Evolutionary conservation across 2,888 invertebrate species (phyloP).

Genomic region (Drosophila leonis): DNA sequence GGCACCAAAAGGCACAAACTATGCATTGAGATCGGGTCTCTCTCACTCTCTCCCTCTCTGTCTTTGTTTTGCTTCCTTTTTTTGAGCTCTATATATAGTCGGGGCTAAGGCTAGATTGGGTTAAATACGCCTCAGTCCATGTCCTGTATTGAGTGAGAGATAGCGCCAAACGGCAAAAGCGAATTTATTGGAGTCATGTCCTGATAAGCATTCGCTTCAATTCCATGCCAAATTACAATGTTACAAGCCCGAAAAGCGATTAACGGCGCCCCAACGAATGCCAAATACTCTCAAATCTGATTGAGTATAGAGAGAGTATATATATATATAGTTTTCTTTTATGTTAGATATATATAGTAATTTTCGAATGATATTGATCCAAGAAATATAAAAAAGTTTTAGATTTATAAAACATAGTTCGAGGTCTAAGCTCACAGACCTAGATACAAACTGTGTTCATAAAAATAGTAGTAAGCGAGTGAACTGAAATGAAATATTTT

Average conservation of each 20-base stretch:
- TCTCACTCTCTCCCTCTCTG: background rate
- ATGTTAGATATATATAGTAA: too few species aligned
- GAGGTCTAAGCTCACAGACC: too few species aligned
- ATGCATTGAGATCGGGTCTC: conserved; percentile 47
- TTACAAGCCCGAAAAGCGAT: conserved; percentile 40
- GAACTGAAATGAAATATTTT: too few species aligned
- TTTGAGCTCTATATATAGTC: conserved; percentile 9
- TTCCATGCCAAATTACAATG: conserved; percentile 78
- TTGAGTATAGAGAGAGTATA: background rate
- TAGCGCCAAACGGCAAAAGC: conserved; percentile 66
- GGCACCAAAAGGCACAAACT: conserved; percentile 40
- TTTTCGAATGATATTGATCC: too few species aligned
- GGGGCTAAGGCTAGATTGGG: conserved; percentile 54
- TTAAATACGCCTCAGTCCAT: conserved; percentile 54
- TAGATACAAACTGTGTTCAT: too few species aligned
- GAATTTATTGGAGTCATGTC: conserved; percentile 81
- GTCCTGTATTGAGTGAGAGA: conserved; percentile 66
- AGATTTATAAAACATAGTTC: too few species aligned
- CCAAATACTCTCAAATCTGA: conserved; percentile 28
- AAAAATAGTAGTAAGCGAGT: too few species aligned
- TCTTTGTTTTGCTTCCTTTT: background rate
- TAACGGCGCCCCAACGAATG: conserved; percentile 22
- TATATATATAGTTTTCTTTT: background rate
- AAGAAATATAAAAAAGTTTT: too few species aligned
- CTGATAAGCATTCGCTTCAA: conserved; percentile 73